These are phyloP conservation scores for Edolisoma coerulescens DNA, from an alignment of 2,113 vertebrate species.

Conservation along the genomic window DNA sequence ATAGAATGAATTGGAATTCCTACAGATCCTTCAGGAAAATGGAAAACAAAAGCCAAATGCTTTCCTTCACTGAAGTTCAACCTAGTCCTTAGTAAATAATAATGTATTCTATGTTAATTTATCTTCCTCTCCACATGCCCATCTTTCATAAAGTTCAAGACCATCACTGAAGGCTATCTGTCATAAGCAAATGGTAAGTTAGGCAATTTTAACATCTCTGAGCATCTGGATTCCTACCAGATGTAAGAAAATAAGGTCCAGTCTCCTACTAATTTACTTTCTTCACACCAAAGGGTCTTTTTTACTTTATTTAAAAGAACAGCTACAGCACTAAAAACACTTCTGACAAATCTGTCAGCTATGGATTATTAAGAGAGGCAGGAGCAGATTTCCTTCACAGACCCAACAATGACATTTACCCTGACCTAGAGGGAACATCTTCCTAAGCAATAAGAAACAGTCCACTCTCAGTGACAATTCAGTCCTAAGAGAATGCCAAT, in stretches of 20 bases:
- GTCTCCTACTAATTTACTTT: neutral
- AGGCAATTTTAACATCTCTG: neutral
- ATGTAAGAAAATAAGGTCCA: neutral
- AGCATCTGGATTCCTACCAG: neutral
- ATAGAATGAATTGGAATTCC: neutral
- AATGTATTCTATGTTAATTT: neutral
- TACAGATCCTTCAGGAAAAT: neutral
- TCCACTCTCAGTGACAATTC: slow-evolving; percentile 25
- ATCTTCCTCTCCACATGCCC: neutral
- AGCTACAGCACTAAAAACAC: neutral
- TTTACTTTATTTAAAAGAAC: neutral
- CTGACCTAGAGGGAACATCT: slow-evolving; percentile 10
- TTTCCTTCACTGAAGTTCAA: neutral
- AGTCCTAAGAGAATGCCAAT: slow-evolving; percentile 64
- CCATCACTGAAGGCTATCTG: neutral
- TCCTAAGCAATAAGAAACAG: slow-evolving; percentile 31
- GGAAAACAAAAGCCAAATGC: neutral
- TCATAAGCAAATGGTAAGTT: neutral
- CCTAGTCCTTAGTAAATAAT: neutral
- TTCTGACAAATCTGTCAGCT: neutral
- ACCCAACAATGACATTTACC: neutral
- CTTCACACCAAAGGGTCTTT: neutral
- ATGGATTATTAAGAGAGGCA: neutral
- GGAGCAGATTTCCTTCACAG: neutral
- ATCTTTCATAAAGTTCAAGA: neutral